These are phyloP conservation scores for Microplitis deprimator DNA, from an alignment of 2,888 invertebrate species.

Conservation along the genomic window DNA sequence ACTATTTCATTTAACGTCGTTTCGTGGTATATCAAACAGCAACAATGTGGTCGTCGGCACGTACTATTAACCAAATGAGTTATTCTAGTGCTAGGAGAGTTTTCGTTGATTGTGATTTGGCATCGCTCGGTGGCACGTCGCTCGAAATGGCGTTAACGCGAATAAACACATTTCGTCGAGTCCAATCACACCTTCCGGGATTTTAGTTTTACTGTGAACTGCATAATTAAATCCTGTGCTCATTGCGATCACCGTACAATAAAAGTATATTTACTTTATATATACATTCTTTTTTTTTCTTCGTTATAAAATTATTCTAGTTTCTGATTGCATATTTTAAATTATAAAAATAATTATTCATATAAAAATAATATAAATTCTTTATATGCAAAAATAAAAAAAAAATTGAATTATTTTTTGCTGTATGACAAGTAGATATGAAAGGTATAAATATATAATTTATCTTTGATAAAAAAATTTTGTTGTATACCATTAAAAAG, in stretches of 20 bases:
- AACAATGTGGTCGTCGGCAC: not conserved
- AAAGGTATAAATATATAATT: not conserved
- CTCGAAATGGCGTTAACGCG: constrained; percentile 62
- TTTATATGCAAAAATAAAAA: no score
- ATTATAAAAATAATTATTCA: no score
- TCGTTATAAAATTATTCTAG: not conserved
- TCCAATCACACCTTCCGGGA: constrained; percentile 62
- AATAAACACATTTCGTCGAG: constrained; percentile 63
- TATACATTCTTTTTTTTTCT: constrained; percentile 4
- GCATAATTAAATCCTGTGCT: constrained; percentile 50
- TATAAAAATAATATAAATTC: no score
- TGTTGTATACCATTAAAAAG: not conserved
- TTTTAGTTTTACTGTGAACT: constrained; percentile 37
- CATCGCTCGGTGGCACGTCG: constrained; percentile 48
- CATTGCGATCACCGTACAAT: constrained; percentile 8
- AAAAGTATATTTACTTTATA: not conserved
- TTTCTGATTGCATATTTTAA: not conserved
- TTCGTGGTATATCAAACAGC: not conserved
- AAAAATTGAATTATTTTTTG: no score
- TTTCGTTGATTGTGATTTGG: constrained; percentile 30
- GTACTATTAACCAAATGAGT: constrained; percentile 19
- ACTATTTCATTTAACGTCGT: not conserved
- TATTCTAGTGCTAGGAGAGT: constrained; percentile 12
- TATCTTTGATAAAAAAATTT: not conserved
- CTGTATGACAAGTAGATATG: not conserved